Evolutionary conservation across 2,113 vertebrate genomes (phyloP).

Genomic region (Clarias magur): DNA sequence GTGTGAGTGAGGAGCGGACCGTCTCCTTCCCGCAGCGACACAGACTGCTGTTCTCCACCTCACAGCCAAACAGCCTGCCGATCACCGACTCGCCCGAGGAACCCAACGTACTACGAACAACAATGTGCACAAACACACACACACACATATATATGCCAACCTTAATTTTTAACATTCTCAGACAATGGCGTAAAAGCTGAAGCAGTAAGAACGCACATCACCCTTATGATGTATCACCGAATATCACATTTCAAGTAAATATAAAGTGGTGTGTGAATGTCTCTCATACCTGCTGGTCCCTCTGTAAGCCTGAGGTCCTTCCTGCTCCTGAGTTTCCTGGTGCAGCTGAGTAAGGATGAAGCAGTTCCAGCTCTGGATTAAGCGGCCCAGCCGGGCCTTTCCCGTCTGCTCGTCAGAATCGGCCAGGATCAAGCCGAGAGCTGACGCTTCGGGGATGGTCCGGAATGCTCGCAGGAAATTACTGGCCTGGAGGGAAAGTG

Average conservation of each 20-base stretch:
- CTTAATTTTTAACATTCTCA: not conserved
- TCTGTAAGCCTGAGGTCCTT: slow-evolving; percentile 92
- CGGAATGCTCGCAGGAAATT: slow-evolving; percentile 97
- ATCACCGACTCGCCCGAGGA: slow-evolving; percentile 88
- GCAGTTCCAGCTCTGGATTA: slow-evolving; percentile 98
- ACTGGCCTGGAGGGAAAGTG: slow-evolving; percentile 79
- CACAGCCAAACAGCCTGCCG: slow-evolving; percentile 92
- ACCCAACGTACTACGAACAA: slow-evolving; percentile 75
- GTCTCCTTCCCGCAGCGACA: slow-evolving; percentile 98
- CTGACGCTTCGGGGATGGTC: slow-evolving; percentile 94
- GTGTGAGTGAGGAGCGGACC: slow-evolving; percentile 87
- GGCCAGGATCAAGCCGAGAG: slow-evolving; percentile 91
- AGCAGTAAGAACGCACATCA: not conserved
- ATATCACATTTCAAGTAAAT: not conserved
- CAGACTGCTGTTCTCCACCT: slow-evolving; percentile 97
- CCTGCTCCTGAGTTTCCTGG: slow-evolving; percentile 96
- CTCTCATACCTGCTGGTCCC: slow-evolving; percentile 83
- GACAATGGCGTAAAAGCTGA: not conserved
- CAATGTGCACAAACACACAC: slow-evolving; percentile 35
- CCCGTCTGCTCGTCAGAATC: slow-evolving; percentile 96
- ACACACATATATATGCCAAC: slow-evolving; percentile 27
- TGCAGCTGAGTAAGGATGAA: slow-evolving; percentile 98
- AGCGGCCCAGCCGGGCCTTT: slow-evolving; percentile 86
- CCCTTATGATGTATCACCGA: not conserved
- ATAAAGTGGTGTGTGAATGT: not conserved